phyloP scores from a whole-genome alignment of 1,140 invertebrate species.

The Drosophila sturtevanti region DNA sequence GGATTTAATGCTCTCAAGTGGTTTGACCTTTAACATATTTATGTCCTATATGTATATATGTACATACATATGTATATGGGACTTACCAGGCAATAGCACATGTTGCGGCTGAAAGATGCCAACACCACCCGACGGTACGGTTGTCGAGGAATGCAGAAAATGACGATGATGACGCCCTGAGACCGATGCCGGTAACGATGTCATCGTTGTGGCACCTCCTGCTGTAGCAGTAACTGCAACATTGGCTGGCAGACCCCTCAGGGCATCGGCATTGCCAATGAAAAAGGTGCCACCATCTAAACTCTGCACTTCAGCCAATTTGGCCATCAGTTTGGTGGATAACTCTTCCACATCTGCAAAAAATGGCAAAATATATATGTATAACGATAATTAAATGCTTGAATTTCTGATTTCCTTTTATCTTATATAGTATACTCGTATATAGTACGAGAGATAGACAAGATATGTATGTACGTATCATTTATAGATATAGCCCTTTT shows the following conservation, averaged over 20 bases:
- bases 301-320: constrained; percentile 81
- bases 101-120: constrained; percentile 78
- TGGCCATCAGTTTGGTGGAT: constrained; percentile 83
- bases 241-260: constrained; percentile 58
- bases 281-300: constrained; percentile 80
- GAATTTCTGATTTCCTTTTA: neutral
- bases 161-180: constrained; percentile 8
- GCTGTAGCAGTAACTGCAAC: constrained; percentile 26
- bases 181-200: constrained; percentile 37
- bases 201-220: constrained; percentile 9
- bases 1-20: constrained; percentile 11
- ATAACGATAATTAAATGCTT: neutral
- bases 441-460: too few species aligned
- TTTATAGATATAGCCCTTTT: too few species aligned
- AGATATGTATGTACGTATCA: too few species aligned
- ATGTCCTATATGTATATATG: too few species aligned
- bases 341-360: constrained; percentile 84
- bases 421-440: too few species aligned
- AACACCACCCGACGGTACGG: constrained; percentile 45
- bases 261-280: constrained; percentile 77
- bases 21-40: constrained; percentile 33
- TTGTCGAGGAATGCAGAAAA: constrained; percentile 14
- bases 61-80: neutral
- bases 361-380: neutral
- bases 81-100: constrained; percentile 81